phyloP scores from a whole-genome alignment of 2,888 invertebrate genomes.

The Leptopterna dolabrata region DNA sequence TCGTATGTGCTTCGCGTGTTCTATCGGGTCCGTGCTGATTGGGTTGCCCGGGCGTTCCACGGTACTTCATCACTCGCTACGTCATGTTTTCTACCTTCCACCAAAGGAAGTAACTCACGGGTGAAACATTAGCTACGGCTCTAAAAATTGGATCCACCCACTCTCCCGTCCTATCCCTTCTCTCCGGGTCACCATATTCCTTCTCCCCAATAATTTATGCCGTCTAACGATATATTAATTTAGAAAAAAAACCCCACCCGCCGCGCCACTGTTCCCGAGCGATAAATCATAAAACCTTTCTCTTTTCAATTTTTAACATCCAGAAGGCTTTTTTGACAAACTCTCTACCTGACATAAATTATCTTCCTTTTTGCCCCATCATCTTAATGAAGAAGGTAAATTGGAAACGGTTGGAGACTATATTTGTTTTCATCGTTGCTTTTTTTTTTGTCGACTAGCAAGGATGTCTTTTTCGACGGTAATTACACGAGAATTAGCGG shows the following conservation, averaged over 20 bases:
- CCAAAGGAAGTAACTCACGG: slow-evolving; percentile 24
- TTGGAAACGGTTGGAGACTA: neutral
- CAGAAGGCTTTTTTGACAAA: neutral
- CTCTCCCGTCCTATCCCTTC: no score
- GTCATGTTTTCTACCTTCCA: neutral
- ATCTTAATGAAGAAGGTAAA: slow-evolving; percentile 13
- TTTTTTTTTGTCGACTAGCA: neutral
- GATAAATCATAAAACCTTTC: neutral
- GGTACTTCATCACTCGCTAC: neutral
- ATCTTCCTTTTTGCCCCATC: neutral
- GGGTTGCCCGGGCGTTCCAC: neutral
- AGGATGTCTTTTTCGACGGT: slow-evolving; percentile 14
- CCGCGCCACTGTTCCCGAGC: neutral
- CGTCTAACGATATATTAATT: slow-evolving; percentile 28
- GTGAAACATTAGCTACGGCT: slow-evolving; percentile 4
- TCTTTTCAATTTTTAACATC: neutral
- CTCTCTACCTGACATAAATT: slow-evolving; percentile 2
- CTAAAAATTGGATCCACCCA: slow-evolving; percentile 42
- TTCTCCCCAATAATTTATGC: slow-evolving; percentile 23
- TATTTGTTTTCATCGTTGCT: neutral
- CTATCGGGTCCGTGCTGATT: slow-evolving; percentile 20
- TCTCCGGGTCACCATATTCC: neutral
- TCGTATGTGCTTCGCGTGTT: slow-evolving; percentile 24
- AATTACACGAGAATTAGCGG: neutral
- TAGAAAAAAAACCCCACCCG: neutral